Conservation (phyloP, 2,888 invertebrate genomes). For the Syrista parreyssii region DNA sequence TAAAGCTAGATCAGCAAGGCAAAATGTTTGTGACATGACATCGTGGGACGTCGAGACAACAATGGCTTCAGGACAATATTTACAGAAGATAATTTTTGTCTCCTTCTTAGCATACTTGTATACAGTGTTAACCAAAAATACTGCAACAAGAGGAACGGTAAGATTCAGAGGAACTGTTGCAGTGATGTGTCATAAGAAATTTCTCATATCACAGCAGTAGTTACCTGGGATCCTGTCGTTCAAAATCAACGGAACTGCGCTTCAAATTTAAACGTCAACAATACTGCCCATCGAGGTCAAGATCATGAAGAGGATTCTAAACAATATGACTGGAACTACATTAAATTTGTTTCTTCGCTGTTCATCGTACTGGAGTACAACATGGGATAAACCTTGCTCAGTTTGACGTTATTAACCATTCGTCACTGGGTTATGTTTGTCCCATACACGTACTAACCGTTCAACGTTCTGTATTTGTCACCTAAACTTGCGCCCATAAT, state of each 20-base stretch:
- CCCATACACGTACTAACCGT: slow-evolving; percentile 27
- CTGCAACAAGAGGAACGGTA: slow-evolving; percentile 40
- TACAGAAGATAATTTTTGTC: background rate
- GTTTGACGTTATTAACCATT: slow-evolving; percentile 43
- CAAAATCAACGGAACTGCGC: slow-evolving; percentile 26
- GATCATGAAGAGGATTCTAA: background rate
- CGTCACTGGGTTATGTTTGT: slow-evolving; percentile 64
- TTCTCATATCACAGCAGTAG: slow-evolving; percentile 65
- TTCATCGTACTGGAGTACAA: slow-evolving; percentile 35
- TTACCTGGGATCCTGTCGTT: slow-evolving; percentile 53
- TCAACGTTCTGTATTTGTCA: slow-evolving; percentile 5
- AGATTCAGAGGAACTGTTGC: slow-evolving; percentile 59
- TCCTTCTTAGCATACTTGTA: background rate
- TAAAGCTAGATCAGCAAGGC: slow-evolving; percentile 66
- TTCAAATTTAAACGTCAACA: background rate
- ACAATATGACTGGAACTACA: background rate
- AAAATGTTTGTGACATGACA: slow-evolving; percentile 49
- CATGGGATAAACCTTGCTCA: slow-evolving; percentile 53
- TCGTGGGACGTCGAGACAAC: slow-evolving; percentile 25
- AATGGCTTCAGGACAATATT: background rate
- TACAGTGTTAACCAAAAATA: background rate
- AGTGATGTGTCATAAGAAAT: slow-evolving; percentile 54
- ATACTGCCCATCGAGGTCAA: background rate
- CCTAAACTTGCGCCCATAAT: slow-evolving; percentile 6
- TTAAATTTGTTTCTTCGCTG: background rate